Percentiles rank a stretch among this genome's conserved stretches.
Evolutionary conservation across 1,140 invertebrate genomes (phyloP).

Genomic region (Bombyx mandarina): DNA sequence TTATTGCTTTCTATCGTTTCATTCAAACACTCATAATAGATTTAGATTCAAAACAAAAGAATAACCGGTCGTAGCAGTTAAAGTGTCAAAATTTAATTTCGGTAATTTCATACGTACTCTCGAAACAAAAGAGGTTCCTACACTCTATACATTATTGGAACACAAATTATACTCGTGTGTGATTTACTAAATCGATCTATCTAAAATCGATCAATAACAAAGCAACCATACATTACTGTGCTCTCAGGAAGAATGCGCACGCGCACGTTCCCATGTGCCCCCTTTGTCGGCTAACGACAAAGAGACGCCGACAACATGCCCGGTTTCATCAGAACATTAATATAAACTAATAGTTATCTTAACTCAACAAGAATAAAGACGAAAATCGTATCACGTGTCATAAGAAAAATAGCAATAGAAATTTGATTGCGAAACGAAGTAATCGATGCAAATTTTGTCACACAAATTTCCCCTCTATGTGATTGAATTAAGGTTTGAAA

Average conservation of each 20-base stretch:
- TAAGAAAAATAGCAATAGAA: slow-evolving; percentile 17
- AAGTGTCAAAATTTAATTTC: too few relatives aligned
- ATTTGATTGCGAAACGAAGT: slow-evolving; percentile 9
- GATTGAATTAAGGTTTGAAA: background rate
- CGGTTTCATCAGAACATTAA: slow-evolving; percentile 13
- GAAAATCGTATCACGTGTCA: slow-evolving; percentile 13
- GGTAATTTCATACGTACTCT: too few relatives aligned
- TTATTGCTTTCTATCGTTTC: too few relatives aligned
- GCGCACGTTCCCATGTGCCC: slow-evolving; percentile 60
- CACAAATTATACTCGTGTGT: background rate
- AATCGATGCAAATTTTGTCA: slow-evolving; percentile 4
- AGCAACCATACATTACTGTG: slow-evolving; percentile 38
- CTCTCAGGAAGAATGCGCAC: slow-evolving; percentile 37
- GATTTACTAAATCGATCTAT: slow-evolving; percentile 5
- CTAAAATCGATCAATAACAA: slow-evolving; percentile 19
- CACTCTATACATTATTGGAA: too few relatives aligned
- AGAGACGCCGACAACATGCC: slow-evolving; percentile 41
- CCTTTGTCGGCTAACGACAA: slow-evolving; percentile 63
- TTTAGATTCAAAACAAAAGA: too few relatives aligned
- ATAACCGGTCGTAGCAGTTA: too few relatives aligned
- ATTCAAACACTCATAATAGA: too few relatives aligned
- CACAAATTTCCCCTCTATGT: slow-evolving; percentile 12
- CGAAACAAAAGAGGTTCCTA: too few relatives aligned
- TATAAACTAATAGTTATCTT: background rate
- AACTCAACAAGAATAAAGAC: background rate